Conservation (phyloP, 2,797 vertebrate genomes). For the Pangasius krempfi region DNA sequence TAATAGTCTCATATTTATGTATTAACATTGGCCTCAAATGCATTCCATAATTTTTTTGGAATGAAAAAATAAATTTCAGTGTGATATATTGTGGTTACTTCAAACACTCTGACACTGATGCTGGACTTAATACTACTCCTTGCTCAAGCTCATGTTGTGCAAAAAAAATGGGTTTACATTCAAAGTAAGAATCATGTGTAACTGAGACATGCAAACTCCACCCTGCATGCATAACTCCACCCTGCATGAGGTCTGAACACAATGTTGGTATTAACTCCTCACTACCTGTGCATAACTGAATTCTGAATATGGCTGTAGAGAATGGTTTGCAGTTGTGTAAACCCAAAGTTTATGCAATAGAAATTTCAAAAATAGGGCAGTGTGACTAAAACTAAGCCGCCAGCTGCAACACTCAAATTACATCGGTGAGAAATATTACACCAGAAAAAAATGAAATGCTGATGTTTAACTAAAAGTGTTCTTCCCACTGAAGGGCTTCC, state of each 20-base stretch:
- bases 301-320: background rate
- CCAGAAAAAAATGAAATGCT: background rate
- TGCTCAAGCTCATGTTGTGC: background rate
- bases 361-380: background rate
- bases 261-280: background rate
- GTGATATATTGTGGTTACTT: background rate
- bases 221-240: background rate
- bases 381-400: background rate
- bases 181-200: background rate
- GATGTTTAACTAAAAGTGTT: constrained; percentile 31
- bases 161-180: background rate
- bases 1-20: background rate
- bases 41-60: too few species aligned
- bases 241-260: background rate
- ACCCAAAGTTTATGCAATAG: background rate
- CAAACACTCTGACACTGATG: background rate
- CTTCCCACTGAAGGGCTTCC: constrained; percentile 11
- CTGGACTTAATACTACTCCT: background rate
- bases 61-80: background rate
- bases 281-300: background rate
- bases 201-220: background rate
- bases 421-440: background rate
- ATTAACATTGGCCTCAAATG: background rate
- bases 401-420: background rate
- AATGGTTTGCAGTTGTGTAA: background rate